phyloP scores from a whole-genome alignment of 2,888 invertebrate species.

The Sycophila texana region DNA sequence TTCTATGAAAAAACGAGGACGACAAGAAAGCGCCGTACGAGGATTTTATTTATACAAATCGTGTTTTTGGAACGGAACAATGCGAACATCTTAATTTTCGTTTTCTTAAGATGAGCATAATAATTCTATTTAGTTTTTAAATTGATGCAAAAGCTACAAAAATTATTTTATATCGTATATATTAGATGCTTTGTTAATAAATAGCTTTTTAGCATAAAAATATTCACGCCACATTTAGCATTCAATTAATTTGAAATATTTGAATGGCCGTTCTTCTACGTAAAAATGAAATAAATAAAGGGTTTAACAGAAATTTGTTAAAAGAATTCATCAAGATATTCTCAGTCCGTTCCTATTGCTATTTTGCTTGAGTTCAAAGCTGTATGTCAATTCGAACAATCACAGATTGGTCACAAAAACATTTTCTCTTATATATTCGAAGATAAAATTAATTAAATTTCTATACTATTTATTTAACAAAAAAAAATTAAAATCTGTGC shows the following conservation, averaged over 20 bases:
- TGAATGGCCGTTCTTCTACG: neutral
- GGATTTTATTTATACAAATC: conserved; percentile 43
- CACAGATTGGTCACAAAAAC: neutral
- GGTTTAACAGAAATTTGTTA: neutral
- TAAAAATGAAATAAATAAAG: neutral
- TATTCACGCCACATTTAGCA: conserved; percentile 29
- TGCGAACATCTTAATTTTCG: conserved; percentile 53
- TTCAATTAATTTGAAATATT: conserved; percentile 24
- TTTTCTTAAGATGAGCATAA: conserved; percentile 45
- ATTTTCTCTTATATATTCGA: neutral
- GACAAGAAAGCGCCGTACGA: conserved; percentile 47
- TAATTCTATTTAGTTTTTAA: conserved; percentile 35
- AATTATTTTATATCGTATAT: conserved; percentile 41
- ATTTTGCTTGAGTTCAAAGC: conserved; percentile 11
- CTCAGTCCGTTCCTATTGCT: conserved; percentile 52
- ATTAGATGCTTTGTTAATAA: conserved; percentile 31
- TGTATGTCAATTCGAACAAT: conserved; percentile 23
- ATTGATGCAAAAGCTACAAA: conserved; percentile 40
- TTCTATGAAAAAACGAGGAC: conserved; percentile 49
- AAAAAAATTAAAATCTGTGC: neutral
- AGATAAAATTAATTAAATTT: conserved; percentile 1
- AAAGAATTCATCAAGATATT: conserved; percentile 44
- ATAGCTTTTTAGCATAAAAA: conserved; percentile 37
- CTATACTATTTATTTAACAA: neutral
- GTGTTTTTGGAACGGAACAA: conserved; percentile 53